Base-by-base conservation (phyloP, 2,797 vertebrate species). In the Oryzias dopingdopingensis region DNA sequence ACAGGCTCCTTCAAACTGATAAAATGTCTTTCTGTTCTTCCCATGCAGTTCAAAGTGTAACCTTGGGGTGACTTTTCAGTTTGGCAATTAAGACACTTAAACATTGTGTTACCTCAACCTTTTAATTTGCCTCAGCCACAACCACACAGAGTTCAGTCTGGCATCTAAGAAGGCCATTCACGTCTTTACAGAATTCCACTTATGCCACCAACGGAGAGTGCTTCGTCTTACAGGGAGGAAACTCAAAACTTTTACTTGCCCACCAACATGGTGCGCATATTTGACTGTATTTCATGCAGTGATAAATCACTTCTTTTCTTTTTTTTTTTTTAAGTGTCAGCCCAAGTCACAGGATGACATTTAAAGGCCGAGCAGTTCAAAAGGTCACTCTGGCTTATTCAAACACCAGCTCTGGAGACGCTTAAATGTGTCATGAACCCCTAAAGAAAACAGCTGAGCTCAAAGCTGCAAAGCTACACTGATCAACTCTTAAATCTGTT, bases 51-150 rank as follows among this genome's bases (percentile, higher is more conserved):
- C 77, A 86, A 86, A 86, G 81, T 42, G 43, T 23, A 52, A 43
- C 42, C 67, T 22, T 45, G 56, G 44, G 73, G 52, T 29, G 57
- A 58, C 56, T 29, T 70, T 68, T 67, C 43, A 58, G 66, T 14
- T 23, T 59, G 47, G 79, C 77, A 67, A 57, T 71, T 72, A 47
- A 48, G 67, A 84, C 81, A 76, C 70, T 49, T 69, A 74, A 87
- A 83, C 77, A 84, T 65, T 64, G 48, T 71, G 66, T 48, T 61
- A 43, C 67, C 56, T 63, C 67, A 59, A 29, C 58, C 81, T 87
- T 88, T 83, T 82, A 60, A 87, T 89, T 83, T 83, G 44, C 62
- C 53, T 68, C 43, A 6, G 51, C 66, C 79, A 71, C 64, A 82
- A 77, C 62, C 70, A 44, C 74, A 68, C 65, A 61, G 62, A 47